Conservation (phyloP, 2,888 invertebrate genomes). For the Seladonia tumulorum region DNA sequence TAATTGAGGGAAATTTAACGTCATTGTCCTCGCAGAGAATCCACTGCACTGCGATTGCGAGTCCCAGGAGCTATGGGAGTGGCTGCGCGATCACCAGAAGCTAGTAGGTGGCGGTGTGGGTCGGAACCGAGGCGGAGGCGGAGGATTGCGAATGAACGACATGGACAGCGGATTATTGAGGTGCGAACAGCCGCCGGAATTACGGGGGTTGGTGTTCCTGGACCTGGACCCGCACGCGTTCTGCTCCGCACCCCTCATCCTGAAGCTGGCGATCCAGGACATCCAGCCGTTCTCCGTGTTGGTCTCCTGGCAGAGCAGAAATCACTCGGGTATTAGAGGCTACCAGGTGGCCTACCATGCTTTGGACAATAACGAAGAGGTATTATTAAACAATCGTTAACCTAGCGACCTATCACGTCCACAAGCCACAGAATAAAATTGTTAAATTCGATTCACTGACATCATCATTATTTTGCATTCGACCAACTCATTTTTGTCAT, state of each 20-base stretch:
- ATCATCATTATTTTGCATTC: too few species aligned
- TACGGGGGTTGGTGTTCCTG: slow-evolving; percentile 90
- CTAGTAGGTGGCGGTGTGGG: slow-evolving; percentile 86
- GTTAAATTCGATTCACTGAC: too few species aligned
- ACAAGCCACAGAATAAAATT: too few species aligned
- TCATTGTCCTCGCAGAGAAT: slow-evolving; percentile 87
- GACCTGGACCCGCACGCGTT: slow-evolving; percentile 92
- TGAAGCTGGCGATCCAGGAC: slow-evolving; percentile 94
- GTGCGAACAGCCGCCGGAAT: slow-evolving; percentile 93
- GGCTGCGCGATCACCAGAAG: slow-evolving; percentile 95
- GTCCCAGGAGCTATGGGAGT: slow-evolving; percentile 95
- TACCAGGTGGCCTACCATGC: slow-evolving; percentile 94
- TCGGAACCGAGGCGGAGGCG: slow-evolving; percentile 83
- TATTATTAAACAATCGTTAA: slow-evolving; percentile 64
- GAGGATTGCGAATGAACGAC: slow-evolving; percentile 77
- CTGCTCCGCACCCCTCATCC: slow-evolving; percentile 93
- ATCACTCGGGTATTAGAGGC: slow-evolving; percentile 93
- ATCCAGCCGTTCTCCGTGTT: slow-evolving; percentile 94
- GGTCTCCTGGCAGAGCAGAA: slow-evolving; percentile 95
- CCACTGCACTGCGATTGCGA: slow-evolving; percentile 96
- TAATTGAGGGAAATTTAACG: not conserved
- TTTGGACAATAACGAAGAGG: slow-evolving; percentile 86
- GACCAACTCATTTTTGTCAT: too few species aligned
- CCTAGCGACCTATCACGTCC: too few species aligned
- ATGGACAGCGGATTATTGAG: slow-evolving; percentile 85